Evolutionary conservation across 2,113 vertebrate species (phyloP), one percentile per base, ranked within the genome.

Genomic region (Okapia johnstoni): DNA sequence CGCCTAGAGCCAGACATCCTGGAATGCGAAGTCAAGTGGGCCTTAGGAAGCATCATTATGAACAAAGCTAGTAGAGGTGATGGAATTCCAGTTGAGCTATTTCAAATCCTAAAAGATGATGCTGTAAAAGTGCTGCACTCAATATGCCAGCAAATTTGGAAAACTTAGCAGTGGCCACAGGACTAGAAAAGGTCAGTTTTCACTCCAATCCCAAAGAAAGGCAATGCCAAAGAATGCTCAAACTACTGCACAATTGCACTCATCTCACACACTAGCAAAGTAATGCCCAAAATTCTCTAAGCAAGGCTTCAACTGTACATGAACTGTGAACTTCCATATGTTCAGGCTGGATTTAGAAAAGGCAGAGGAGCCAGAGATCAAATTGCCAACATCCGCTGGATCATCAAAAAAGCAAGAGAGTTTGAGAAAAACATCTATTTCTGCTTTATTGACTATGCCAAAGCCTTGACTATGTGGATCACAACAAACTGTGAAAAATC

Each of bases 281-380:
- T 66, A 21, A 36, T 66, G 63, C 63, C 36, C 33, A 66, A 66
- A 66, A 66, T 66, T 66, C 63, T 21, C 63, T 17, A 66, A 66
- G 17, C 17, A 9, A 36, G 33, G n/a, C 17, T 66, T 66, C 63
- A 66, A 21, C 8, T 0, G 8, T 66, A 21, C 0, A 0, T 66
- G 33, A 66, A 66, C 63, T 0, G 0, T 36, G 8, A 66, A 66
- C 2, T 36, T 19, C 4, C 33, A 10, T 33, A 36, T 66, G 8
- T 66, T 36, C 33, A 36, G 8, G 63, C 33, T 66, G 33, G 33
- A 10, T 66, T 66, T 66, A 66, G 33, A 21, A 66, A 66, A 66
- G 33, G 16, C 33, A 36, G 33, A 66, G 17, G 63, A 36, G 10
- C 8, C 33, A 66, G 17, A 36, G 17, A 66, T 36, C 17, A 66